Evolutionary conservation across 2,797 vertebrate genomes (phyloP).

Genomic region (Kryptolebias ocellatus): DNA sequence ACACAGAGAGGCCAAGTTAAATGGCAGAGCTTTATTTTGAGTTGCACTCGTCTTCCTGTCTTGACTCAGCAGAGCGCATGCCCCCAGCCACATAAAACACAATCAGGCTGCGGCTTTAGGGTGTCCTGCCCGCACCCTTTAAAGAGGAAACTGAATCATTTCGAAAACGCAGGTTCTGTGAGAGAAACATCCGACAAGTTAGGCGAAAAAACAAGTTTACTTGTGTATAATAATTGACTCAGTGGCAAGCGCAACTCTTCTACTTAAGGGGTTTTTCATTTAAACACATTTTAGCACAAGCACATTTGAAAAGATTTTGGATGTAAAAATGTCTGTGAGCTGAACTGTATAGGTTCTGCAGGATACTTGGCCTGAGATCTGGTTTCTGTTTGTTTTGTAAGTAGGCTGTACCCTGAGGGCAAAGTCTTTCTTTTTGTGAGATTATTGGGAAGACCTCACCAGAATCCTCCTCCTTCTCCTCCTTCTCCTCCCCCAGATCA

Average conservation of each 20-base stretch:
- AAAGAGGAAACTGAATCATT: constrained; percentile 80
- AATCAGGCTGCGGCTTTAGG: constrained; percentile 74
- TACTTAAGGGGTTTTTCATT: neutral
- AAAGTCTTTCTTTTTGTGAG: constrained; percentile 46
- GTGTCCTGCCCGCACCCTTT: constrained; percentile 73
- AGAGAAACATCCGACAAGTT: constrained; percentile 27
- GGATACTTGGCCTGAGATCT: constrained; percentile 26
- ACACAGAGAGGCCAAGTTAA: constrained; percentile 55
- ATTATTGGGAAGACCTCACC: constrained; percentile 56
- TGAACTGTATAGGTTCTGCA: constrained; percentile 16
- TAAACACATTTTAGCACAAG: neutral
- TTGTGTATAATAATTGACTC: neutral
- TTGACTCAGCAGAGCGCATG: constrained; percentile 76
- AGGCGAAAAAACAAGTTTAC: neutral
- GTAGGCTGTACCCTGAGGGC: constrained; percentile 44
- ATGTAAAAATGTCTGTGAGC: neutral
- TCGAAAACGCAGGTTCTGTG: constrained; percentile 31
- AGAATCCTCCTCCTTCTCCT: constrained; percentile 50
- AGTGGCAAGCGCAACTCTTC: neutral
- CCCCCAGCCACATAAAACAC: constrained; percentile 76
- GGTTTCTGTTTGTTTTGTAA: constrained; percentile 62
- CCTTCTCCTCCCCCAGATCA: constrained; percentile 35
- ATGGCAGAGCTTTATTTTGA: constrained; percentile 62
- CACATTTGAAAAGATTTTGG: neutral
- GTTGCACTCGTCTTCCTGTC: constrained; percentile 59